Base-by-base conservation (phyloP, 2,888 invertebrate genomes). In the Litoditis marina region DNA sequence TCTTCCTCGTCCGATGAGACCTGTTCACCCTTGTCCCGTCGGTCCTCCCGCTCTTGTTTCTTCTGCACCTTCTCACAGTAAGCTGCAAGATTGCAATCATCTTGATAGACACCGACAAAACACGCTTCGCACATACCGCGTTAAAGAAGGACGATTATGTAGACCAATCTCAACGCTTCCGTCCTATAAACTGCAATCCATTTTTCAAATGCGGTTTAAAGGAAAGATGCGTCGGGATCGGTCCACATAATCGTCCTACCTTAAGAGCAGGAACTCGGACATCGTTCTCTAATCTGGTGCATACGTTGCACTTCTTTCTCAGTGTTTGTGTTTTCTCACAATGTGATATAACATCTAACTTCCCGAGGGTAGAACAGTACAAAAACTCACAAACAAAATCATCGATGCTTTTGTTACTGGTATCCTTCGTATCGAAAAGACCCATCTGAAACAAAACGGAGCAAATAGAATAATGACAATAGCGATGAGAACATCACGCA, bases 381-480 rank as follows among this genome's bases (percentile, higher is more conserved):
- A 47, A 22, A 22, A 53, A 68, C 71, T 65, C 31, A 71, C 71
- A 60, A 22, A 73, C 67, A 57, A 73, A 73, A 52, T 70, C 73
- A 2, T 73, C 70, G 11, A 68, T 57, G 3, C 64, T 56, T 27
- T 69, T 66, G 28, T 59, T 55, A 44, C 61, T 56, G 5, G 28
- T 34, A 54, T 57, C 47, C 3, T 46, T 39, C 30, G 34, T 42
- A 36, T 63, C 63, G 22, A 55, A 42, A 8, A 63, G 44, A 22
- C 50, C 58, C 36, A 58, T 34, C 58, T 58, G 34, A 49, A 58
- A 30, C n/a, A 25, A 54, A 13, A 13, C 6, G n/a, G n/a, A n/a
- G n/a, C n/a, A n/a, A n/a, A n/a, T n/a, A n/a, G n/a, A n/a, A n/a
- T n/a, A n/a, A n/a, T n/a, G n/a, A n/a, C n/a, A n/a, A n/a, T n/a